Evolutionary conservation across 2,113 vertebrate species (phyloP).

Genomic region (Serilophus lunatus): DNA sequence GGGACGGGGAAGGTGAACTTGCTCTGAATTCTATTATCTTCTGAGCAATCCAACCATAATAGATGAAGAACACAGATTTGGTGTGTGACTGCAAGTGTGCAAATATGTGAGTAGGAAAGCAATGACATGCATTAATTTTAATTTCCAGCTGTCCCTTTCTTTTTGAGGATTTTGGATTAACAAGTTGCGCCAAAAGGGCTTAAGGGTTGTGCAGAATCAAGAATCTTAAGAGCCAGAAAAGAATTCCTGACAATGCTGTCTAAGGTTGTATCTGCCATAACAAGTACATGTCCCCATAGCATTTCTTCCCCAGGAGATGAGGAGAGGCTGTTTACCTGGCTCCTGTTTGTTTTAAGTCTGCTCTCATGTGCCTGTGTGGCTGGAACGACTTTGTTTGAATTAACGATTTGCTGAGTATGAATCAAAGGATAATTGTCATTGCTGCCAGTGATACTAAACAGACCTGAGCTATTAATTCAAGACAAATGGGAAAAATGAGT

Average conservation of each 20-base stretch:
- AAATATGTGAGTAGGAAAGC: background rate
- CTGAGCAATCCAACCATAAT: background rate
- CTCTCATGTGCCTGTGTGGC: background rate
- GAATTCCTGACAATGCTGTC: background rate
- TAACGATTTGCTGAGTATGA: constrained; percentile 2
- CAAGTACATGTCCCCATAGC: background rate
- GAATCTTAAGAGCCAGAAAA: background rate
- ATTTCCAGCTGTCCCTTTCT: background rate
- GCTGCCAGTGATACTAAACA: constrained; percentile 44
- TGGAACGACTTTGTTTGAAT: constrained; percentile 47
- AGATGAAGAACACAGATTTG: background rate
- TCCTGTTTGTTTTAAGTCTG: constrained; percentile 39
- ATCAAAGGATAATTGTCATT: constrained; percentile 42
- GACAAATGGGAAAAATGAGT: constrained; percentile 45
- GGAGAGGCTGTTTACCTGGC: background rate
- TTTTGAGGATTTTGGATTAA: background rate
- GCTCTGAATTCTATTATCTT: background rate
- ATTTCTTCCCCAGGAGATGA: background rate
- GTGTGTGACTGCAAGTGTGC: background rate
- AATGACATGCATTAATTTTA: fast-evolving
- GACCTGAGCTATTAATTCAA: constrained; percentile 47
- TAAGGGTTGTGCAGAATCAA: background rate
- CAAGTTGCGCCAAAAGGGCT: background rate
- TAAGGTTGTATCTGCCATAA: background rate
- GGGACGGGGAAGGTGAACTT: background rate